Conservation (phyloP, 2,888 invertebrate species). For the Rhorus exstirpatorius region DNA sequence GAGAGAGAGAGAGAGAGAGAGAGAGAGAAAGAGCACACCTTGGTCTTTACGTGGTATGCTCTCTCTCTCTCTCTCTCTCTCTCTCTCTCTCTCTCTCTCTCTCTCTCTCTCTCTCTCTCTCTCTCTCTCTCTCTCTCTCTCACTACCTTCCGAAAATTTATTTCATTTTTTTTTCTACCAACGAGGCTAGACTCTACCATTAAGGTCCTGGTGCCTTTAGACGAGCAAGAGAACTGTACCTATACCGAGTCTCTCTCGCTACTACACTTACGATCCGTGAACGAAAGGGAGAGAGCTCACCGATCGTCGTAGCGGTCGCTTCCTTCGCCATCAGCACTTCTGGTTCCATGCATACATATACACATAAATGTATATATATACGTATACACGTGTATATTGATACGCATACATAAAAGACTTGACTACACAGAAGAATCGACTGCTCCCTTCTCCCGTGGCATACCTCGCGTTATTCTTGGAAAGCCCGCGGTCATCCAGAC, state of each 20-base stretch:
- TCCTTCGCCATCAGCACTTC: slow-evolving; percentile 36
- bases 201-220: slow-evolving; percentile 48
- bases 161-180: slow-evolving; percentile 58
- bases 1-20: slow-evolving; percentile 37
- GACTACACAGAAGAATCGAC: slow-evolving; percentile 53
- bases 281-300: slow-evolving; percentile 26
- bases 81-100: slow-evolving; percentile 42
- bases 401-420: slow-evolving; percentile 15
- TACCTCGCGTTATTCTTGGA: slow-evolving; percentile 70
- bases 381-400: background rate
- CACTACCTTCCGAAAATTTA: slow-evolving; percentile 55
- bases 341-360: background rate
- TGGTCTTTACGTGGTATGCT: slow-evolving; percentile 52
- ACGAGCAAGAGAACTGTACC: slow-evolving; percentile 4
- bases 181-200: slow-evolving; percentile 60
- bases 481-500: slow-evolving; percentile 68
- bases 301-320: slow-evolving; percentile 12
- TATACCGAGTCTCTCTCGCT: slow-evolving; percentile 41
- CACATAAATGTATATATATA: background rate
- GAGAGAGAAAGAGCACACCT: slow-evolving; percentile 39
- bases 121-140: slow-evolving; percentile 32
- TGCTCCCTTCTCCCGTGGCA: slow-evolving; percentile 43
- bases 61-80: slow-evolving; percentile 43
- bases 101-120: slow-evolving; percentile 47
- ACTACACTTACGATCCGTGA: slow-evolving; percentile 61